Conservation (phyloP, 2,113 vertebrate genomes). For the Cochlearius cochlearius region DNA sequence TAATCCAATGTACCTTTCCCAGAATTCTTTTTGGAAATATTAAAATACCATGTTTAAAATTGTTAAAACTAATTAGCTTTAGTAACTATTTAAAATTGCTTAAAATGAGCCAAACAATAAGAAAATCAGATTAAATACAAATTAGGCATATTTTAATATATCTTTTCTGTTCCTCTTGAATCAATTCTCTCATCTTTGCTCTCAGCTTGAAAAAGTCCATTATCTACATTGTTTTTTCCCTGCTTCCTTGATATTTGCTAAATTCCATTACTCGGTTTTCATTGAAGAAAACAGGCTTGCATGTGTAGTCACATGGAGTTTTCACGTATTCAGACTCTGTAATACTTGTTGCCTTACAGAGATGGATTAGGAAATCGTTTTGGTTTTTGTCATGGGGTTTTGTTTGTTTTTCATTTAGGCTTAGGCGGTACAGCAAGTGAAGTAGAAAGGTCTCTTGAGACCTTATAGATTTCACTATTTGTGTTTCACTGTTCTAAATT, state of each 20-base stretch:
- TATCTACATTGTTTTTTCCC: neutral
- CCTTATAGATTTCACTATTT: neutral
- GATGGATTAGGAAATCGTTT: neutral
- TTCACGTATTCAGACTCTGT: neutral
- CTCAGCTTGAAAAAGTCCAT: neutral
- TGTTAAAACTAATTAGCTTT: neutral
- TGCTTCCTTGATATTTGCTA: neutral
- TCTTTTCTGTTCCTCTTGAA: neutral
- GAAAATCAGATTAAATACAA: neutral
- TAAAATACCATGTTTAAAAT: neutral
- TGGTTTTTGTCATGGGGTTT: neutral
- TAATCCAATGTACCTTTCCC: neutral
- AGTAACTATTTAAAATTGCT: neutral
- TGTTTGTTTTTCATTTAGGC: neutral
- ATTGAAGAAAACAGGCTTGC: neutral
- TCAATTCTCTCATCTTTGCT: neutral
- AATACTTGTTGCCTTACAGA: neutral
- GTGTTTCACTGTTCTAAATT: neutral
- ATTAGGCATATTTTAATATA: neutral
- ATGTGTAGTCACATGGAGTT: neutral
- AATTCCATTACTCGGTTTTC: slow-evolving; percentile 4
- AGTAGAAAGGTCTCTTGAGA: neutral
- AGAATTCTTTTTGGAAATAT: neutral
- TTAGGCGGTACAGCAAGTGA: neutral
- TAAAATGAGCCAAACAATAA: neutral